Percentiles rank a stretch among this genome's conserved stretches.
These are phyloP conservation scores for Lasiommata megera DNA, from an alignment of 2,888 invertebrate genomes.

Conservation along the genomic window DNA sequence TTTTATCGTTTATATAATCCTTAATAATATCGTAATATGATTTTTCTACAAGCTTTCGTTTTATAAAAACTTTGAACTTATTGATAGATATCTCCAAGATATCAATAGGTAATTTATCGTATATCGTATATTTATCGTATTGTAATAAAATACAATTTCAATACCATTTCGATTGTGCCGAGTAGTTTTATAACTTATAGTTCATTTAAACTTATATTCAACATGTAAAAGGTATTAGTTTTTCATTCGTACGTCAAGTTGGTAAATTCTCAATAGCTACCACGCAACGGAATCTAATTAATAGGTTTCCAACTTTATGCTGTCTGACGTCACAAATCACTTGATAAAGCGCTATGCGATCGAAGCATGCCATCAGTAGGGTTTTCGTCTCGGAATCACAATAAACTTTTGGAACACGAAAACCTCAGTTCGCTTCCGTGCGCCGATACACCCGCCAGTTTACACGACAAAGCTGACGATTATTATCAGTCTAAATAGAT, in stretches of 20 bases:
- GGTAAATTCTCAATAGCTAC: not conserved
- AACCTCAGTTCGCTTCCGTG: constrained; percentile 63
- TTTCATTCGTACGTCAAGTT: not conserved
- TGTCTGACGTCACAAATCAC: constrained; percentile 65
- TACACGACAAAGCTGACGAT: constrained; percentile 42
- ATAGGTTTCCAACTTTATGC: constrained; percentile 14
- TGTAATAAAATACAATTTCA: too few relatives aligned
- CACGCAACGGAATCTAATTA: constrained; percentile 7
- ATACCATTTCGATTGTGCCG: too few relatives aligned
- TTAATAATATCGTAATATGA: too few relatives aligned
- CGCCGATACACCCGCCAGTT: constrained; percentile 59
- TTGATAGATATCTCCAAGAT: too few relatives aligned
- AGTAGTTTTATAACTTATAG: too few relatives aligned
- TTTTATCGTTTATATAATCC: too few relatives aligned
- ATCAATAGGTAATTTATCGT: too few relatives aligned
- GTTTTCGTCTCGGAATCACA: constrained; percentile 61
- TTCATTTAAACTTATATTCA: too few relatives aligned
- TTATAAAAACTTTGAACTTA: too few relatives aligned
- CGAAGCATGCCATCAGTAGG: constrained; percentile 58
- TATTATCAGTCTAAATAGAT: constrained; percentile 45
- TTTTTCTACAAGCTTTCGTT: too few relatives aligned
- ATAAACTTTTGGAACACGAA: constrained; percentile 56
- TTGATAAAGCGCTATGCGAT: constrained; percentile 59
- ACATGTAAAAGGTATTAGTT: not conserved
- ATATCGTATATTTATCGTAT: too few relatives aligned